Conservation (phyloP, 2,113 vertebrate genomes). For the Calidris pugnax region DNA sequence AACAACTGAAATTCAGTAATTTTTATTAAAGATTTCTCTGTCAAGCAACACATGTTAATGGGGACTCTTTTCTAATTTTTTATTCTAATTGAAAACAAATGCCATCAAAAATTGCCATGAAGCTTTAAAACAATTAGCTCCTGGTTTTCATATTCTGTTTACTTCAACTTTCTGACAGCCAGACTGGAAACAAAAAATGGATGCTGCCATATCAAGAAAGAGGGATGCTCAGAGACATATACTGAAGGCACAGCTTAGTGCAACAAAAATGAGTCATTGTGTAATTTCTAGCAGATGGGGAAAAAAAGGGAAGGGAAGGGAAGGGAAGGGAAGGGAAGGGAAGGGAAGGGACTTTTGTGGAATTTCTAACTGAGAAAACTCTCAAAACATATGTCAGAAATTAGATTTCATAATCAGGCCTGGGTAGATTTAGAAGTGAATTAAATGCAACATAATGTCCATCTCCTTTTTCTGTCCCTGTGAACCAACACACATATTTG, state of each 20-base stretch:
- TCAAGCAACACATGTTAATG: background rate
- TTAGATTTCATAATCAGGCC: background rate
- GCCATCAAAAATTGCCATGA: background rate
- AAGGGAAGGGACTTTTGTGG: background rate
- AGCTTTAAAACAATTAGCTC: background rate
- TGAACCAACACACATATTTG: background rate
- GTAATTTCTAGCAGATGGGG: background rate
- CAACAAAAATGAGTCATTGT: background rate
- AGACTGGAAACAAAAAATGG: background rate
- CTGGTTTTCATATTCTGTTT: background rate
- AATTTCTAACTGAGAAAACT: background rate
- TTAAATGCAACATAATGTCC: background rate
- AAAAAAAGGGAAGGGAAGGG: no score
- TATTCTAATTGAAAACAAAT: background rate
- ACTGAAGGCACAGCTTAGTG: background rate
- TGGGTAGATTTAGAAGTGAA: background rate
- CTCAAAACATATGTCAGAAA: background rate
- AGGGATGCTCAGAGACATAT: background rate
- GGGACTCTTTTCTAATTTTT: background rate
- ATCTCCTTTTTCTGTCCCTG: background rate
- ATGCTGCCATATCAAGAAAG: background rate
- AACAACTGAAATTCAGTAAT: background rate
- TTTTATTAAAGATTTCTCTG: background rate
- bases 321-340: no score
- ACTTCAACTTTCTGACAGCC: background rate